Conservation (phyloP, 2,797 vertebrate species). For the Pangasius macronema region DNA sequence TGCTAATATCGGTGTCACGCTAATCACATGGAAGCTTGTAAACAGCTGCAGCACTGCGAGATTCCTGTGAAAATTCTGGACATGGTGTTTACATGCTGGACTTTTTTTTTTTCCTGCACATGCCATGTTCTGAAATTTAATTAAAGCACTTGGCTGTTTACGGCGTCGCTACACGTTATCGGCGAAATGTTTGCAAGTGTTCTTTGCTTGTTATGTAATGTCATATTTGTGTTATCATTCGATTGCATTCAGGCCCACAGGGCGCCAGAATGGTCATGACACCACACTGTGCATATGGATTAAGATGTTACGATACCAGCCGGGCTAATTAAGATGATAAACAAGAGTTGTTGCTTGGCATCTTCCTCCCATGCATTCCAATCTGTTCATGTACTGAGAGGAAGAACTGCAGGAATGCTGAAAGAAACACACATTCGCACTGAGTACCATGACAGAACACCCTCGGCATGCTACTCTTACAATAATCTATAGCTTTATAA, state of each 20-base stretch:
- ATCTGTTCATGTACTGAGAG: constrained; percentile 51
- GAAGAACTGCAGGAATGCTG: constrained; percentile 18
- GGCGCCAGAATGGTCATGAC: constrained; percentile 40
- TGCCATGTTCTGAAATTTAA: background rate
- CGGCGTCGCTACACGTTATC: background rate
- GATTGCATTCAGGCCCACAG: constrained; percentile 39
- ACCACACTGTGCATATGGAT: constrained; percentile 51
- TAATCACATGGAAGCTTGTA: constrained; percentile 25
- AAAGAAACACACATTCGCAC: constrained; percentile 23
- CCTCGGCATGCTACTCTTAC: background rate
- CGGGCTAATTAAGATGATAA: constrained; percentile 51
- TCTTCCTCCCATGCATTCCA: constrained; percentile 51
- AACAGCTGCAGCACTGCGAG: background rate
- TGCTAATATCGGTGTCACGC: constrained; percentile 36
- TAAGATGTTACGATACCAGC: constrained; percentile 51
- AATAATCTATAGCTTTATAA: background rate
- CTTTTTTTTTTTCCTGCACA: background rate
- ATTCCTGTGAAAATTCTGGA: constrained; percentile 14
- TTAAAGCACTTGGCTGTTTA: constrained; percentile 4
- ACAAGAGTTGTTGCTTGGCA: constrained; percentile 40
- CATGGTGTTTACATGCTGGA: constrained; percentile 16
- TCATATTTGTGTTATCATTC: constrained; percentile 35
- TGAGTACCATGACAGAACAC: constrained; percentile 8
- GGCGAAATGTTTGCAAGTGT: background rate
- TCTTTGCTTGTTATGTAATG: constrained; percentile 30